phyloP scores from a whole-genome alignment of 2,888 invertebrate species.

The Abrostola tripartita region DNA sequence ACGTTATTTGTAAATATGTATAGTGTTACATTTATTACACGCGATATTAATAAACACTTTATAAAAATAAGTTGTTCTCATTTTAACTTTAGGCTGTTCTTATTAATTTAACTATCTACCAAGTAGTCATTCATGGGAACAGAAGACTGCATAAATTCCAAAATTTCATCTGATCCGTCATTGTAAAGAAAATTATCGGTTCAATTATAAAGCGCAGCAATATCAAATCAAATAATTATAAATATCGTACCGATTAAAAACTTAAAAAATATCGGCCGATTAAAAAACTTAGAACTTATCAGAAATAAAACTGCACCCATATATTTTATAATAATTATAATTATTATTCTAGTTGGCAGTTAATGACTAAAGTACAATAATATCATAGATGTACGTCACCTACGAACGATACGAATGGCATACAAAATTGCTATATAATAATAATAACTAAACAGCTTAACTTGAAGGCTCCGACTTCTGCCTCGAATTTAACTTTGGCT shows the following conservation, averaged over 20 bases:
- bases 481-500: slow-evolving; percentile 75
- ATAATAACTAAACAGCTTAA: slow-evolving; percentile 67
- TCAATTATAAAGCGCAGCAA: too few relatives aligned
- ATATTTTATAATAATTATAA: slow-evolving; percentile 57
- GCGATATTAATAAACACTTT: slow-evolving; percentile 71
- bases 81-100: background rate
- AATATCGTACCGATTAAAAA: too few relatives aligned
- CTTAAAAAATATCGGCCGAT: too few relatives aligned
- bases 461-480: slow-evolving; percentile 62
- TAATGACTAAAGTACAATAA: slow-evolving; percentile 77
- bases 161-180: too few relatives aligned
- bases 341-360: slow-evolving; percentile 79
- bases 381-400: slow-evolving; percentile 71
- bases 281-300: background rate
- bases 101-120: too few relatives aligned
- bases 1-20: slow-evolving; percentile 76
- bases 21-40: slow-evolving; percentile 78
- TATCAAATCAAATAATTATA: too few relatives aligned
- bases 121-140: too few relatives aligned
- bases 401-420: slow-evolving; percentile 79
- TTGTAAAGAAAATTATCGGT: too few relatives aligned
- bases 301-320: slow-evolving; percentile 51
- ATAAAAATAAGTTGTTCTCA: slow-evolving; percentile 27
- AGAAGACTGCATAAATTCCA: too few relatives aligned
- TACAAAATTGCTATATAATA: slow-evolving; percentile 72